Percentiles rank a stretch among this genome's conserved stretches.
phyloP scores from a whole-genome alignment of 2,888 invertebrate genomes.

The Hemithea aestivaria region DNA sequence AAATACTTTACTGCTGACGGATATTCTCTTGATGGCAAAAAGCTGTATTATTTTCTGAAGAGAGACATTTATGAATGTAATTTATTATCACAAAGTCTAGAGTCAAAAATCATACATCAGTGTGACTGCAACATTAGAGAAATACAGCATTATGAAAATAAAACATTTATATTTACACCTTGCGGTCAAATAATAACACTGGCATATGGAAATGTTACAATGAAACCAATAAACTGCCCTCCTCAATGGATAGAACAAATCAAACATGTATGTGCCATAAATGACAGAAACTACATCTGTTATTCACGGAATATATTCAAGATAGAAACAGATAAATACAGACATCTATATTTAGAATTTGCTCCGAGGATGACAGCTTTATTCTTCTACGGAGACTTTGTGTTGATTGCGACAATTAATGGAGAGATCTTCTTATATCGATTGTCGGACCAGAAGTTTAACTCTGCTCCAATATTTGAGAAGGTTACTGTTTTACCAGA shows the following conservation, averaged over 20 bases:
- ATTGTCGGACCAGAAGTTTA: conserved; percentile 48
- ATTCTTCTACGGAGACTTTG: conserved; percentile 61
- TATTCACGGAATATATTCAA: conserved; percentile 61
- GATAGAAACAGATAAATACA: conserved; percentile 54
- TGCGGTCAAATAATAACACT: conserved; percentile 53
- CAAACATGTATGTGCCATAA: conserved; percentile 48
- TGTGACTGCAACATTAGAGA: conserved; percentile 56
- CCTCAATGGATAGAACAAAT: conserved; percentile 59
- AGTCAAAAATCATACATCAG: conserved; percentile 42
- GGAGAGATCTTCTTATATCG: conserved; percentile 60
- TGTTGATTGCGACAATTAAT: conserved; percentile 50
- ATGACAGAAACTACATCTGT: conserved; percentile 58
- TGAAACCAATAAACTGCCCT: conserved; percentile 44
- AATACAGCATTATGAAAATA: conserved; percentile 42
- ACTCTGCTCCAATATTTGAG: conserved; percentile 50
- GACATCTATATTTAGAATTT: conserved; percentile 61
- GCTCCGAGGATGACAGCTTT: conserved; percentile 53
- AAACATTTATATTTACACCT: conserved; percentile 51
- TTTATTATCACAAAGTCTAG: conserved; percentile 36
- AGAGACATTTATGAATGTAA: conserved; percentile 52
- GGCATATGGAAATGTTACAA: conserved; percentile 30
- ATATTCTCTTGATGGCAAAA: conserved; percentile 44
- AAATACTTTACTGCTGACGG: conserved; percentile 55
- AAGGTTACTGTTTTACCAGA: conserved; percentile 47
- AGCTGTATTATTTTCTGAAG: conserved; percentile 48